Evolutionary conservation across 2,888 invertebrate species (phyloP).

Genomic region (Microctonus hyperodae): DNA sequence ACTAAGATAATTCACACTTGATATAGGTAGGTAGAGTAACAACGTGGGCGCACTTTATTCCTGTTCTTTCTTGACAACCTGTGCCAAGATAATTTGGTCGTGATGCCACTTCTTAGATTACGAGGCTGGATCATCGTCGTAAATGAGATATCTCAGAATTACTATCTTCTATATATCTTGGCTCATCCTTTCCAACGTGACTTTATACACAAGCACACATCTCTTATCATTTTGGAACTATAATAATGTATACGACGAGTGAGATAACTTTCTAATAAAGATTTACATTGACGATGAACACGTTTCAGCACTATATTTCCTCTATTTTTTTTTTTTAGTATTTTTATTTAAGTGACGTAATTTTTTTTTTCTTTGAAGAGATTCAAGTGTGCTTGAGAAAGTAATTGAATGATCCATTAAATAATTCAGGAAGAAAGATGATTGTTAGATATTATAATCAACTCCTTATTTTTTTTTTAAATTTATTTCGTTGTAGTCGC

Average conservation of each 20-base stretch:
- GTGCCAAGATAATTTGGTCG: slow-evolving; percentile 30
- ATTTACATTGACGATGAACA: not conserved
- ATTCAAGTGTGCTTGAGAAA: no score
- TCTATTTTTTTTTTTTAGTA: not conserved
- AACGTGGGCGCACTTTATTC: not conserved
- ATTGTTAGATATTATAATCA: not conserved
- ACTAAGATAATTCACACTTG: slow-evolving; percentile 30
- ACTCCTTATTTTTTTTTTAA: not conserved
- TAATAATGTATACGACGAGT: not conserved
- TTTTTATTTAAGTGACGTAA: no score
- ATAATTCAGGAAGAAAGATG: no score
- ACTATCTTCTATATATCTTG: not conserved
- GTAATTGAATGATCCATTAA: no score
- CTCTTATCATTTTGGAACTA: not conserved
- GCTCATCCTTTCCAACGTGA: not conserved
- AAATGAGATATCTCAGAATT: slow-evolving; percentile 28
- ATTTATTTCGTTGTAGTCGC: not conserved
- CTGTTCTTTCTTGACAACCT: not conserved
- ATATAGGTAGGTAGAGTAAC: not conserved
- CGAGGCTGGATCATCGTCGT: slow-evolving; percentile 30
- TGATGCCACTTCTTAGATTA: slow-evolving; percentile 32
- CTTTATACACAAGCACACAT: not conserved
- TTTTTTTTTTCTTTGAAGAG: not conserved
- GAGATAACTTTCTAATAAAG: not conserved
- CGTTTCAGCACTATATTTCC: not conserved